phyloP scores from a whole-genome alignment of 1,140 invertebrate species.

The Meloidogyne floridensis region DNA sequence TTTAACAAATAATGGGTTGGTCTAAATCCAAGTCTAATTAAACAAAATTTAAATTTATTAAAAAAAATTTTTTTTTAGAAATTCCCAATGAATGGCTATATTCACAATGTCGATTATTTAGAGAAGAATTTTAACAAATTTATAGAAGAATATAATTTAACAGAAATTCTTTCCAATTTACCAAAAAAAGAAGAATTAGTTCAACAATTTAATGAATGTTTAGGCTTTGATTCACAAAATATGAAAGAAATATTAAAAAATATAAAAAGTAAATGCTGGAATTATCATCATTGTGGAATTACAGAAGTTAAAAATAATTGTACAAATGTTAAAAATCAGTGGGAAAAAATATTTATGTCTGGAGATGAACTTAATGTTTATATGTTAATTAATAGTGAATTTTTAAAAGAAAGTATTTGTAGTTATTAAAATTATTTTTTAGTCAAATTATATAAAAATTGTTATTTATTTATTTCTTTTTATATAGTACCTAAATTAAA shows the following conservation, averaged over 20 bases:
- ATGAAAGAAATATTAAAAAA: constrained; percentile 11
- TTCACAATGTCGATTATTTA: constrained; percentile 5
- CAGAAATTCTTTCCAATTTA: neutral
- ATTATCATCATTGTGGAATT: constrained; percentile 18
- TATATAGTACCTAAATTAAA: no score
- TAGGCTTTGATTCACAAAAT: neutral
- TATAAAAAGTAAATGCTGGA: constrained; percentile 10
- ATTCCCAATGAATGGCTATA: neutral
- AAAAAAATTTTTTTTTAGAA: neutral
- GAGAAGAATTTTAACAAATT: constrained; percentile 16
- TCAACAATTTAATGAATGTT: constrained; percentile 15
- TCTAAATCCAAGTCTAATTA: neutral
- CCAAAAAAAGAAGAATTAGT: constrained; percentile 21
- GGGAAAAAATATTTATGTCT: constrained; percentile 14
- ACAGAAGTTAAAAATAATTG: constrained; percentile 10
- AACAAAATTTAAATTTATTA: neutral
- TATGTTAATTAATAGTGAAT: constrained; percentile 1
- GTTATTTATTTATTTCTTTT: neutral
- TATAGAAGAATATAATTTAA: constrained; percentile 7
- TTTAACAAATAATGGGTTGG: no score
- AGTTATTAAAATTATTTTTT: neutral
- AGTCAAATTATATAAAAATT: neutral
- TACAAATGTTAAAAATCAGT: constrained; percentile 22
- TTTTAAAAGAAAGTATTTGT: constrained; percentile 5
- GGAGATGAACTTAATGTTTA: constrained; percentile 4